Percentiles rank a stretch among this genome's conserved stretches.
Conservation (phyloP, 2,888 invertebrate species). For the Clitarchus hookeri region DNA sequence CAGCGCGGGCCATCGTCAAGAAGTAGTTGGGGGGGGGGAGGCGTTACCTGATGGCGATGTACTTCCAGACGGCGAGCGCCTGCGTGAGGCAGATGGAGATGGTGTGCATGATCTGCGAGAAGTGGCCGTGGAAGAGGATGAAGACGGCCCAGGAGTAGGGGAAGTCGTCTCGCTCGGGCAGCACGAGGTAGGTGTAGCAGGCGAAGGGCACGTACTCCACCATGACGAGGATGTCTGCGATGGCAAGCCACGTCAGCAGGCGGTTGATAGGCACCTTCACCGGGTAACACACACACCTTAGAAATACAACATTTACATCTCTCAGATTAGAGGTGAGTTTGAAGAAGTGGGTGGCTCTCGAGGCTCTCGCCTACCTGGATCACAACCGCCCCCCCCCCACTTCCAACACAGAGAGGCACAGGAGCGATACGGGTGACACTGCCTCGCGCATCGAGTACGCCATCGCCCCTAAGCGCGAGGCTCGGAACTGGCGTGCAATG, state of each 20-base stretch:
- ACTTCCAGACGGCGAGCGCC: slow-evolving; percentile 90
- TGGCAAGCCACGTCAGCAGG: slow-evolving; percentile 86
- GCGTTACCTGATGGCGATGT: slow-evolving; percentile 69
- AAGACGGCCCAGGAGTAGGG: slow-evolving; percentile 79
- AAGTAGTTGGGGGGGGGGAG: not conserved
- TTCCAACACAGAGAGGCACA: too few species aligned
- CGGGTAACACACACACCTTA: too few species aligned
- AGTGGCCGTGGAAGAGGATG: slow-evolving; percentile 88
- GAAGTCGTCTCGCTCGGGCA: slow-evolving; percentile 44
- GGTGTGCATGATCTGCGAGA: slow-evolving; percentile 86
- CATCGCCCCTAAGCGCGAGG: not conserved
- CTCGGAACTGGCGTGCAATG: too few species aligned
- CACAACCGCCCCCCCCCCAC: slow-evolving; percentile 49
- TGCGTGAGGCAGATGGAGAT: slow-evolving; percentile 93
- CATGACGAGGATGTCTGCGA: slow-evolving; percentile 94
- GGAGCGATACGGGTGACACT: not conserved
- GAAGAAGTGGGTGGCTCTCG: slow-evolving; percentile 87
- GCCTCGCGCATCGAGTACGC: not conserved
- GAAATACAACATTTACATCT: too few species aligned
- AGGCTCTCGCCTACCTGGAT: slow-evolving; percentile 75
- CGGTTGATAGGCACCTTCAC: slow-evolving; percentile 85
- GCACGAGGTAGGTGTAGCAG: slow-evolving; percentile 73
- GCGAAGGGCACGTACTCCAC: slow-evolving; percentile 91
- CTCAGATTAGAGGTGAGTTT: slow-evolving; percentile 85
- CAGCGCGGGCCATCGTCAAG: too few species aligned